phyloP scores from a whole-genome alignment of 2,888 invertebrate genomes.

The Proisotoma minuta region DNA sequence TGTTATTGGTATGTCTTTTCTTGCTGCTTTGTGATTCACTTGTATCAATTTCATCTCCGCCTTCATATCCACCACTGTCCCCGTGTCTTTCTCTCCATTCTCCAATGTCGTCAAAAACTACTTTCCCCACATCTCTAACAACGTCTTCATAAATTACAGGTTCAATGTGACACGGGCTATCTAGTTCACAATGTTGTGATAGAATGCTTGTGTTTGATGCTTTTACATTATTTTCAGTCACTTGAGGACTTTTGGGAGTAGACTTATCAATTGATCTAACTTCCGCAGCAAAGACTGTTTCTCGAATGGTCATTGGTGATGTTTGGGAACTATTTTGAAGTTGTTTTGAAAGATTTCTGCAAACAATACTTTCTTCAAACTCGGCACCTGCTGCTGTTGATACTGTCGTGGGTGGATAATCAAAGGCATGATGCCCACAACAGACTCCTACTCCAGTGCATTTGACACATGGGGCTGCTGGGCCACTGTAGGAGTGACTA shows the following conservation, averaged over 20 bases:
- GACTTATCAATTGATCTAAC: conserved; percentile 47
- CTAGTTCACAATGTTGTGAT: conserved; percentile 11
- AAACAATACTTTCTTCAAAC: conserved; percentile 18
- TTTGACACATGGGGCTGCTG: background rate
- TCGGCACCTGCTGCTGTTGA: conserved; percentile 32
- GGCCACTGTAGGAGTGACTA: background rate
- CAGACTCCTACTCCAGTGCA: conserved; percentile 8
- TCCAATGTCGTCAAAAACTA: conserved; percentile 79
- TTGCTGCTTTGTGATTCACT: conserved; percentile 8
- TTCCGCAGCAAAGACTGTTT: conserved; percentile 48
- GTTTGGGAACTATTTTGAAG: conserved; percentile 14
- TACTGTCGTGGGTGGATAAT: conserved; percentile 40
- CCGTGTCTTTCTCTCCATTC: conserved; percentile 50
- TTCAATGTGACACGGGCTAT: conserved; percentile 48
- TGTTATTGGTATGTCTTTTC: conserved; percentile 7
- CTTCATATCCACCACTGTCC: conserved; percentile 13
- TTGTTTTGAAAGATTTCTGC: conserved; percentile 19
- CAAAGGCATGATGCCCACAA: conserved; percentile 32
- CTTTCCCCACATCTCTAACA: conserved; percentile 66
- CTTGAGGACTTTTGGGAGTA: background rate
- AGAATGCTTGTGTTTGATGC: background rate
- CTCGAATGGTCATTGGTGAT: conserved; percentile 42
- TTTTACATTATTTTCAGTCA: background rate
- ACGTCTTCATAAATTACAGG: conserved; percentile 56
- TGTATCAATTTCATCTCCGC: conserved; percentile 11